Evolutionary conservation across 2,113 vertebrate species (phyloP), one percentile per base, ranked within the genome.

Genomic region (Phasianus colchicus): DNA sequence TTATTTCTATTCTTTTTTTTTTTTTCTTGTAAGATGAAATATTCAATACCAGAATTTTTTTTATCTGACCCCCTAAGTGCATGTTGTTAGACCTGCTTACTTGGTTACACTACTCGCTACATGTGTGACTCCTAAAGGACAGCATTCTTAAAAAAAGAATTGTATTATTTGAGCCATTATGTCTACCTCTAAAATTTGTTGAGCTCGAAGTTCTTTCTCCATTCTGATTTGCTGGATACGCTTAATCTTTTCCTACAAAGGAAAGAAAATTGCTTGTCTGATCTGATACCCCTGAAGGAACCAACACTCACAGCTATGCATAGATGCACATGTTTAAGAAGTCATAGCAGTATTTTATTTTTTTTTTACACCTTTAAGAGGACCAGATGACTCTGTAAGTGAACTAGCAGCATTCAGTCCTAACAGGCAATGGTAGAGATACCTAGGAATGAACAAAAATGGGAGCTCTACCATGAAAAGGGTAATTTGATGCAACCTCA

Each of bases 201-300:
- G 99, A 87, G 99, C 99, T 96, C 99, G 98, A 96, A 99, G 98
- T 98, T 99, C 99, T 97, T 99, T 99, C 98, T 99, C 99, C 98
- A 99, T 98, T 95, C 99, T 98, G 94, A 99, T 98, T 97, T 99
- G 99, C 97, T 99, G 99, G 97, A 99, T 99, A 97, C 99, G 98
- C 96, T 98, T 99, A 93, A 99, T 99, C 98, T 99, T 99, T 97
- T 99, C 99, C 99, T 99, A 75, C 22, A 82, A 94, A 10, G 92
- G 90, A 61, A 97, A 95, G 61, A 96, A 83, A 86, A 79, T 73
- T 79, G 83, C 48, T 80, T 21, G 16, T 11, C 30, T 57, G 38
- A 38, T 38, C 42, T 43, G 42, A 20, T 13, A 57, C 11, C 6
- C 20, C 69, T 30, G 52, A 71, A 72, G 34, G 65, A 70, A 67